Evolutionary conservation across 2,797 vertebrate genomes (phyloP), one percentile per base, ranked within the genome.

Genomic region (Pseudopleuronectes americanus): DNA sequence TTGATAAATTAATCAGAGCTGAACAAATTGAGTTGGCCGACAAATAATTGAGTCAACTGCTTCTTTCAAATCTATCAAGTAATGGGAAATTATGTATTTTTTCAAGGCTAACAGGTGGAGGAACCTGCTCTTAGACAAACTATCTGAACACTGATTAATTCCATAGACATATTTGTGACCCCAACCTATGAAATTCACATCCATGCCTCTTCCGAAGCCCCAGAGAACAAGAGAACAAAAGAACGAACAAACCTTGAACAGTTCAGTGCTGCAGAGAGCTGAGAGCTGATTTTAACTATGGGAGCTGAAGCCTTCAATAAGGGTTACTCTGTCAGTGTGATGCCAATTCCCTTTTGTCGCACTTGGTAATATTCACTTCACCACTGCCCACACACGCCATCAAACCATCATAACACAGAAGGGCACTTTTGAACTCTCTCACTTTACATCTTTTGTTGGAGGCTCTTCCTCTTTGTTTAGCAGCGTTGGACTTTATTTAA

Each of bases 311-410:
- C 23, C 36, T 70, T 80, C 60, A 74, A 48, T 74, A 52, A 55
- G 57, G 55, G 73, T 78, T 75, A 52, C 48, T 79, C 43, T 60
- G 63, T 70, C 64, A 67, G 21, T 1, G 9, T 68, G 57, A 79
- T 31, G 43, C 57, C 63, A 51, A 66, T 67, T 74, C 16, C n/a
- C 48, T 64, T 64, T 21, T 67, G 51, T 41, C 57, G n/a, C 24
- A 54, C 38, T 87, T 67, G 79, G 72, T 73, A 36, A 68, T 73
- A 71, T 80, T 81, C 66, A 67, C 55, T 60, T 72, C 54, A 64
- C 64, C 38, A 31, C 73, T 57, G 38, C 53, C 75, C 71, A 81
- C 77, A 79, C 57, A 41, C 12, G 4, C 47, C 41, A 33, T 68
- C 56, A 55, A 78, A 68, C 57, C 26, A 28, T 81, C 59, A 76